Evolutionary conservation across 2,888 invertebrate genomes (phyloP), one percentile per base, ranked within the genome.

Genomic region (Trachelus stipa): DNA sequence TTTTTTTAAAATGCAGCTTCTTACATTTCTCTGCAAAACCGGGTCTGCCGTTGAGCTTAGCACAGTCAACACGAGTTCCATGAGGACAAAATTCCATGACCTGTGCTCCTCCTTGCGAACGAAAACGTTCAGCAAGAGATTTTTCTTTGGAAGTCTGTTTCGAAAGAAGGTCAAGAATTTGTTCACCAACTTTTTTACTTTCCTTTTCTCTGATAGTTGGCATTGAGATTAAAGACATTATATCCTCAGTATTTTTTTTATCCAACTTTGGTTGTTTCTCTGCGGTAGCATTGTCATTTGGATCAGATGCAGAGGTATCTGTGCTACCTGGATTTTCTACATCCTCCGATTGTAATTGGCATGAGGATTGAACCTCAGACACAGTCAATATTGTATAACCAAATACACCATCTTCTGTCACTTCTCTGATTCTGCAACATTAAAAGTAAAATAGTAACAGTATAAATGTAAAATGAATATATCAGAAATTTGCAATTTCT

Each of bases 1-100:
- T 99, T 93, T 99, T 99, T 90, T 97, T 96, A 90, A 99, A 99
- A 92, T 99, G 99, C 74, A 99, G 93, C 88, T 98, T 98, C 84
- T 95, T 96, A 92, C 99, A 99, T 79, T 93, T 93, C 77, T 93
- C 93, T 0, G 92, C 90, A 9, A 90, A 91, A 79, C 92, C 92
- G 34, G 69, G 56, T 35, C 79, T 90, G n/a, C 80, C 83, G 73
- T 91, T 91, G 40, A 91, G 81, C 78, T 90, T 91, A 1, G 86
- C 92, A 88, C 99, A 99, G 88, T 99, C 99, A 23, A 96, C 95
- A 84, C 96, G 95, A 0, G 99, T 99, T 12, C 98, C 98, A 91
- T 98, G 97, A 0, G 98, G 97, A 91, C 99, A 99, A 92, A 98
- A 99, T 91, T 99, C 98, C 95, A 96, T 97, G 6, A 97, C 96